Percentiles rank a stretch among this genome's conserved stretches.
Conservation (phyloP, 2,113 vertebrate genomes). For the Micronisus gabar region DNA sequence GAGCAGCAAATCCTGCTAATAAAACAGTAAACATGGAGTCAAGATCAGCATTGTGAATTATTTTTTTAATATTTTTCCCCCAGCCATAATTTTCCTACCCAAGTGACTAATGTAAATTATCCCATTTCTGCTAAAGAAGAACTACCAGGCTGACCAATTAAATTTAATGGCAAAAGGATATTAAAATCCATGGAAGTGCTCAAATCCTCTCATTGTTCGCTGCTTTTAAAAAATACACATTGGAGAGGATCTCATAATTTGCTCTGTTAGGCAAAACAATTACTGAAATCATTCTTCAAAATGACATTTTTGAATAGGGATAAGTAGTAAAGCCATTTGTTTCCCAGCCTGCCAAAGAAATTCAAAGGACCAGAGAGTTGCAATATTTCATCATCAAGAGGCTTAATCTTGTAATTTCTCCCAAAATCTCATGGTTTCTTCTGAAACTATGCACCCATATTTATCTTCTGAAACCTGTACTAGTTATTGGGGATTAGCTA, state of each 20-base stretch:
- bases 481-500: not conserved
- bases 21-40: not conserved
- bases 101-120: not conserved
- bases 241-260: not conserved
- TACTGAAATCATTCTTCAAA: not conserved
- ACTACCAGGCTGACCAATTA: not conserved
- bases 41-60: not conserved
- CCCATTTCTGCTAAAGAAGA: not conserved
- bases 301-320: not conserved
- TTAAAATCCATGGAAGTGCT: not conserved
- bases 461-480: not conserved
- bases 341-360: not conserved
- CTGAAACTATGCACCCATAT: not conserved
- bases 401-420: not conserved
- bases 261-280: not conserved
- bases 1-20: conserved; percentile 19
- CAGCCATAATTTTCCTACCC: not conserved
- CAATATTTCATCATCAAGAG: not conserved
- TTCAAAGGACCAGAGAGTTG: not conserved
- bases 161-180: not conserved
- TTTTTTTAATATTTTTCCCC: not conserved
- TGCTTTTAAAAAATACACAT: not conserved
- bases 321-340: not conserved
- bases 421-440: not conserved
- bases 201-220: not conserved